A percentile compares a stretch with the other conserved stretches of the same genome.
phyloP scores from a whole-genome alignment of 2,888 invertebrate genomes.

The Polia nebulosa region DNA sequence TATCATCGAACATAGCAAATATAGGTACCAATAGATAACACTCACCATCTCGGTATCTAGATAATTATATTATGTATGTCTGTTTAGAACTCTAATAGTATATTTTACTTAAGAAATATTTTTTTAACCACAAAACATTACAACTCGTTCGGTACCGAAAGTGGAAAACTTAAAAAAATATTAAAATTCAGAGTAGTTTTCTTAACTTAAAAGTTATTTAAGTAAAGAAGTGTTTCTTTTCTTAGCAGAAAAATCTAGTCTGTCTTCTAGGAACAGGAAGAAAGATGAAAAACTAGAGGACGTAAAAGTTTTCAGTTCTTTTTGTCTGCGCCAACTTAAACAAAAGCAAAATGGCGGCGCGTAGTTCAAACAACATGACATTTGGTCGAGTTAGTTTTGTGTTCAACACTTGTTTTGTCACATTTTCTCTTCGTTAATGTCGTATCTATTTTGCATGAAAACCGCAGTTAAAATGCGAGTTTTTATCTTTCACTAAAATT shows the following conservation, averaged over 20 bases:
- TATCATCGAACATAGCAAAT: too few species aligned
- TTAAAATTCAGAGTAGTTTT: constrained; percentile 67
- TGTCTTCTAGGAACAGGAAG: constrained; percentile 71
- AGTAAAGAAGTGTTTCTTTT: constrained; percentile 73
- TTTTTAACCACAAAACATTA: constrained; percentile 24
- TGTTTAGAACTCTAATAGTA: neutral
- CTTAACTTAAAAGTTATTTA: constrained; percentile 68
- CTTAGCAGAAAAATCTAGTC: constrained; percentile 62
- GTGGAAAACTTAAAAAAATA: constrained; percentile 53
- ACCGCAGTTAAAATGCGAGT: constrained; percentile 20
- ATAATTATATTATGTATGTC: too few species aligned
- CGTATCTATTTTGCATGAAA: constrained; percentile 34
- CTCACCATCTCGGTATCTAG: too few species aligned
- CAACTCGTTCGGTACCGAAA: constrained; percentile 38
- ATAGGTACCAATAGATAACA: too few species aligned
- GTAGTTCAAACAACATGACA: constrained; percentile 62
- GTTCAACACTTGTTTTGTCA: constrained; percentile 35
- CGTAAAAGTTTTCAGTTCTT: constrained; percentile 66
- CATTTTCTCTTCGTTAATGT: constrained; percentile 45
- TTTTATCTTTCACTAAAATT: constrained; percentile 34
- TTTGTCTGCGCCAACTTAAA: constrained; percentile 63
- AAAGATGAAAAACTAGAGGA: constrained; percentile 69
- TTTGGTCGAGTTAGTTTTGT: constrained; percentile 55
- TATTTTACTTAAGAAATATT: constrained; percentile 2
- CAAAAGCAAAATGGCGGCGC: constrained; percentile 53